Conservation (phyloP, 2,888 invertebrate genomes). For the Lampropteryx suffumata region DNA sequence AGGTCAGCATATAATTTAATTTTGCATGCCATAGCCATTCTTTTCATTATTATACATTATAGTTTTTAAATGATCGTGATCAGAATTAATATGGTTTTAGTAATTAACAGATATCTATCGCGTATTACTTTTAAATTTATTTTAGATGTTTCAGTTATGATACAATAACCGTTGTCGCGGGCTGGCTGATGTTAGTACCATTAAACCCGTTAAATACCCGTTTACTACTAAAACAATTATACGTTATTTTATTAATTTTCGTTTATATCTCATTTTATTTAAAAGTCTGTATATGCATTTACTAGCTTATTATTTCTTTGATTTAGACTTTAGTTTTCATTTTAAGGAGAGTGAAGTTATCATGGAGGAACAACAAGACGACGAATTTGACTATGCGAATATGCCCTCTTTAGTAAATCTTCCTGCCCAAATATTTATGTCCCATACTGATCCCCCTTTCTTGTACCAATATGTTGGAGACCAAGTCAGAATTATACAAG, state of each 20-base stretch:
- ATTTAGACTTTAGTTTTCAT: conserved; percentile 78
- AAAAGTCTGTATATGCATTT: conserved; percentile 75
- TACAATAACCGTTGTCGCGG: too few species aligned
- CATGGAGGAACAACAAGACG: conserved; percentile 79
- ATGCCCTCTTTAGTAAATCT: conserved; percentile 73
- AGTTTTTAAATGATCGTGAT: too few species aligned
- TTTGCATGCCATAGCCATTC: conserved; percentile 3
- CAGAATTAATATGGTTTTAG: too few species aligned
- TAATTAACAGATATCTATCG: too few species aligned
- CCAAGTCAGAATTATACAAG: conserved; percentile 71
- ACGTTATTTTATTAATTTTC: neutral
- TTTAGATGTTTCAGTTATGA: too few species aligned
- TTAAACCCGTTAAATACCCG: too few species aligned
- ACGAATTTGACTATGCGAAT: conserved; percentile 74
- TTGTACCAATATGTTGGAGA: conserved; percentile 74
- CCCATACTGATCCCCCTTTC: conserved; percentile 73
- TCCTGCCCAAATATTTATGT: conserved; percentile 63
- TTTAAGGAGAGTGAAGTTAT: conserved; percentile 80
- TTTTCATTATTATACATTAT: neutral
- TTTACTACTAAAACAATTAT: neutral
- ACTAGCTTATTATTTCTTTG: conserved; percentile 57
- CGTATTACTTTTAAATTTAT: too few species aligned
- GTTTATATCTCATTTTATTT: conserved; percentile 2
- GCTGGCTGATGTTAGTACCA: too few species aligned
- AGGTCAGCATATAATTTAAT: neutral